Evolutionary conservation across 2,888 invertebrate species (phyloP).

Genomic region (Drosophila yooni): DNA sequence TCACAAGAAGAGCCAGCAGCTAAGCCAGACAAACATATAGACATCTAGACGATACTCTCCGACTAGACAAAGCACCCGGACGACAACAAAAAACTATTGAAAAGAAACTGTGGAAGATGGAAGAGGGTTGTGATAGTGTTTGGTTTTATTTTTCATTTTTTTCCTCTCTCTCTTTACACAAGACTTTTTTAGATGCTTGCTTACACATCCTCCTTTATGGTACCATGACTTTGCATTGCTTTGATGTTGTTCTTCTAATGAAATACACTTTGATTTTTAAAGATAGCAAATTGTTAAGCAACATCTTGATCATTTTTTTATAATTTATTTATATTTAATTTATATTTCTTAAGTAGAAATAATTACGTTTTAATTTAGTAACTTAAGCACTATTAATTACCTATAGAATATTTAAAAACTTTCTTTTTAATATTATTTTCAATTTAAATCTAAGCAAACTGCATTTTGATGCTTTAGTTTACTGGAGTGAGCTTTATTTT

Average conservation of each 20-base stretch:
- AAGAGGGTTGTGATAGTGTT: constrained; percentile 37
- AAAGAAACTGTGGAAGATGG: constrained; percentile 36
- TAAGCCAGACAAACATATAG: constrained; percentile 61
- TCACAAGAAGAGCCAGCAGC: constrained; percentile 33
- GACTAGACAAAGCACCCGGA: constrained; percentile 29
- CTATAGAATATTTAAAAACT: neutral
- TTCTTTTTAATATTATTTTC: neutral
- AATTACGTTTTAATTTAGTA: neutral
- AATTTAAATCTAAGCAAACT: neutral
- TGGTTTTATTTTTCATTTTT: constrained; percentile 1
- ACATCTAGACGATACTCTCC: constrained; percentile 38
- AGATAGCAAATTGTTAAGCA: neutral
- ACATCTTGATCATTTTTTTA: neutral
- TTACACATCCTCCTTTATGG: constrained; percentile 8
- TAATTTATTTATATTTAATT: neutral
- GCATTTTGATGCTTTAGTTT: neutral
- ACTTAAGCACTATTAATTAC: neutral
- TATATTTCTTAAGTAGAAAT: neutral
- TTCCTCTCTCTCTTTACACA: neutral
- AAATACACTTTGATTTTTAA: neutral
- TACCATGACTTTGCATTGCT: neutral
- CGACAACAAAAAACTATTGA: constrained; percentile 18
- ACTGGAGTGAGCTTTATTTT: neutral
- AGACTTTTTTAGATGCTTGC: constrained; percentile 1
- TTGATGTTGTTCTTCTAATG: neutral